Conservation (phyloP, 2,888 invertebrate genomes). For the Byasa hedistus region DNA sequence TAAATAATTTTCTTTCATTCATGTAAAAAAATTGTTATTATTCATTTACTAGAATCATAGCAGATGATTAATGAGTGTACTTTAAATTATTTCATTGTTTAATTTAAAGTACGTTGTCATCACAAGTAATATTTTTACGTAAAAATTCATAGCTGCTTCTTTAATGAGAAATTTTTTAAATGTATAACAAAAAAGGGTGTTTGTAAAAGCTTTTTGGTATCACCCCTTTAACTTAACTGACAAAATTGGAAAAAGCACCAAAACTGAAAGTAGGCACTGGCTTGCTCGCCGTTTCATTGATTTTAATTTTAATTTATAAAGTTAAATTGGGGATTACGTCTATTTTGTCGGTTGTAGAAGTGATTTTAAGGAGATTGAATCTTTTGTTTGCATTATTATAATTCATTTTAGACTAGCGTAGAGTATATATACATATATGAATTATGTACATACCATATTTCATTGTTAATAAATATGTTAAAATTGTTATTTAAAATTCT, state of each 20-base stretch:
- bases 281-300: conserved; percentile 66
- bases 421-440: neutral
- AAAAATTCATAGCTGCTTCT: too few relatives aligned
- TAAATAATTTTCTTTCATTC: too few relatives aligned
- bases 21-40: neutral
- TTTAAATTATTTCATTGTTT: too few relatives aligned
- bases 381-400: conserved; percentile 25
- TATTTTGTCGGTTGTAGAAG: conserved; percentile 56
- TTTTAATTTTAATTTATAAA: conserved; percentile 76
- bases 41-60: neutral
- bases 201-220: conserved; percentile 50
- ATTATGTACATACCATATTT: neutral
- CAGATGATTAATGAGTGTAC: too few relatives aligned
- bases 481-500: too few relatives aligned
- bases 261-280: conserved; percentile 53
- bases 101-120: neutral
- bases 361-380: conserved; percentile 24
- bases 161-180: neutral
- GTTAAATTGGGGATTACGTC: conserved; percentile 78
- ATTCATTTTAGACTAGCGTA: neutral
- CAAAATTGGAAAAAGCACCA: conserved; percentile 54
- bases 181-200: neutral
- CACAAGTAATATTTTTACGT: too few relatives aligned
- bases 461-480: neutral
- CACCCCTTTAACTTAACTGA: conserved; percentile 64